A percentile compares a stretch with the other conserved stretches of the same genome.
These are phyloP conservation scores for Garra rufa DNA, from an alignment of 2,113 vertebrate species.

Conservation along the genomic window DNA sequence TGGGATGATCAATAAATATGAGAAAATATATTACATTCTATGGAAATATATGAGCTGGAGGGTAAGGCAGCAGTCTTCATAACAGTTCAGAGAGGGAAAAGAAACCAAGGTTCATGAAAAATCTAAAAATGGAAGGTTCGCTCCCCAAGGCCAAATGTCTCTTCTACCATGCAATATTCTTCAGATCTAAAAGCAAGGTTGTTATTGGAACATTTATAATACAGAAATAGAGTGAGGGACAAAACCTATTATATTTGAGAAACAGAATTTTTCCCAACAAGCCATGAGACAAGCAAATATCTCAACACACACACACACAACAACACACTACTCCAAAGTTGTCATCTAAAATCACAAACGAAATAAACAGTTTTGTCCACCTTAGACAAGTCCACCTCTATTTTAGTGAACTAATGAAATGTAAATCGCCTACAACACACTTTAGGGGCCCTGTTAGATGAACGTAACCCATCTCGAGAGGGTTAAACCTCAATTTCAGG, in stretches of 20 bases:
- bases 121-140: constrained; percentile 46
- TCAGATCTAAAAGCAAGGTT: constrained; percentile 7
- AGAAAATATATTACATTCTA: constrained; percentile 37
- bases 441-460: constrained; percentile 2
- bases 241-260: constrained; percentile 25
- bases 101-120: constrained; percentile 51
- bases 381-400: neutral
- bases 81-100: constrained; percentile 32
- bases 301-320: neutral
- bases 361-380: neutral
- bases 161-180: constrained; percentile 33
- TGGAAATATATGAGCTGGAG: constrained; percentile 56
- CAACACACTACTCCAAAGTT: neutral
- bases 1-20: constrained; percentile 43
- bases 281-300: neutral
- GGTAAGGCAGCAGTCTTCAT: constrained; percentile 45
- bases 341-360: neutral
- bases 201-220: constrained; percentile 50
- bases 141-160: constrained; percentile 36
- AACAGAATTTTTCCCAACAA: neutral
- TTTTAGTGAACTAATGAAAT: constrained; percentile 6
- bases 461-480: neutral
- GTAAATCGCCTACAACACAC: constrained; percentile 12
- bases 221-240: neutral
- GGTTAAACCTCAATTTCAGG: constrained; percentile 31